Conservation (phyloP, 2,797 vertebrate genomes). For the Poeciliopsis presidionis region DNA sequence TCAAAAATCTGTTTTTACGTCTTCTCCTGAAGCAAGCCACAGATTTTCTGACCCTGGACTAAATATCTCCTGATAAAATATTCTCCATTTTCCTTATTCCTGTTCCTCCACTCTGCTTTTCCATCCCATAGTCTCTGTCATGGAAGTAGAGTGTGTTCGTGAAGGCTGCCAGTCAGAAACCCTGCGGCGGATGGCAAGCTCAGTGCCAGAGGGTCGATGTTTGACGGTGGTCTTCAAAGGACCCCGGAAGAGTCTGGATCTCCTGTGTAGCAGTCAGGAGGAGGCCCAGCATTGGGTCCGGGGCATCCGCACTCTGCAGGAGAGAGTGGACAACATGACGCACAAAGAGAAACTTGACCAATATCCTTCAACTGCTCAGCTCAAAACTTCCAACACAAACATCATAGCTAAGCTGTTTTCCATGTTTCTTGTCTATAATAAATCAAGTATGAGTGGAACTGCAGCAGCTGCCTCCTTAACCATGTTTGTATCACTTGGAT, state of each 20-base stretch:
- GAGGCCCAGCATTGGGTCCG: conserved; percentile 88
- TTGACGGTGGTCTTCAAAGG: conserved; percentile 90
- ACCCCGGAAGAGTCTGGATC: conserved; percentile 89
- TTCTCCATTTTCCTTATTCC: neutral
- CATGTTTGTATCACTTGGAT: conserved; percentile 84
- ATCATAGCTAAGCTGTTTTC: neutral
- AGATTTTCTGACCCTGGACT: neutral
- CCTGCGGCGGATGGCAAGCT: conserved; percentile 75
- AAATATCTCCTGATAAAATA: neutral
- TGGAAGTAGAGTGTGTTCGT: conserved; percentile 80
- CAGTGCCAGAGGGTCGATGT: conserved; percentile 82
- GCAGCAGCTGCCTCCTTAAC: conserved; percentile 78
- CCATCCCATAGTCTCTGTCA: conserved; percentile 69
- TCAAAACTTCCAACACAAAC: too few species aligned
- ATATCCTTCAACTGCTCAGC: conserved; percentile 83
- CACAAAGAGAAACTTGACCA: conserved; percentile 92
- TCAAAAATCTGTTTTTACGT: neutral
- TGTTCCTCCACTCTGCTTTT: neutral
- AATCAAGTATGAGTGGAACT: neutral
- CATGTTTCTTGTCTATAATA: neutral
- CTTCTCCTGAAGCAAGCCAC: neutral
- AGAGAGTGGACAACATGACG: conserved; percentile 89
- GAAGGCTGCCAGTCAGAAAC: conserved; percentile 86
- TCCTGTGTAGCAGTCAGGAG: conserved; percentile 83
- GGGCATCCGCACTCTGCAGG: conserved; percentile 88